Percentiles rank a stretch among this genome's conserved stretches.
phyloP scores from a whole-genome alignment of 1,140 invertebrate genomes.

The Chironomus tepperi region DNA sequence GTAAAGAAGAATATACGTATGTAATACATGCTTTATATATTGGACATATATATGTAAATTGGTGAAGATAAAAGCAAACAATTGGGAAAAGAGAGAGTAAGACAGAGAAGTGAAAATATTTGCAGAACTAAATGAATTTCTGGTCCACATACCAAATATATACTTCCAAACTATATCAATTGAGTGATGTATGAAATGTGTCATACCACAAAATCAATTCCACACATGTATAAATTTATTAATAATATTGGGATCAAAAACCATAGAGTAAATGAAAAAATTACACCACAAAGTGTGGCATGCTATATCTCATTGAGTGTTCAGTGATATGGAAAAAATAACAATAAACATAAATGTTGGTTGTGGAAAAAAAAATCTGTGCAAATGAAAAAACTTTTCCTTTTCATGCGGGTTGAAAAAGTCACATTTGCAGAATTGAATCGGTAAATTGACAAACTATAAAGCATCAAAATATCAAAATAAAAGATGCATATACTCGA shows the following conservation, averaged over 20 bases:
- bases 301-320: neutral
- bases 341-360: neutral
- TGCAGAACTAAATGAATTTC: neutral
- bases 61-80: neutral
- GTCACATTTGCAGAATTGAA: neutral
- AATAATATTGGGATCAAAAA: neutral
- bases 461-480: neutral
- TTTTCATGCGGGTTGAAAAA: neutral
- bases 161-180: neutral
- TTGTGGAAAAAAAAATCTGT: neutral
- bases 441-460: neutral
- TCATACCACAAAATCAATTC: neutral
- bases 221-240: neutral
- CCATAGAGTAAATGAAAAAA: neutral
- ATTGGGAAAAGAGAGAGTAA: neutral
- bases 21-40: too few species aligned
- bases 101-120: neutral
- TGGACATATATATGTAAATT: too few species aligned
- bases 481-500: too few species aligned
- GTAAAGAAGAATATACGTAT: too few species aligned
- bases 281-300: neutral
- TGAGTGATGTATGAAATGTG: neutral
- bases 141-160: too few species aligned
- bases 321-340: slow-evolving; percentile 1
- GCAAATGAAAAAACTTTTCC: neutral